A percentile compares a stretch with the other conserved stretches of the same genome.
Conservation (phyloP, 1,140 invertebrate species). For the Caerostris darwini region DNA sequence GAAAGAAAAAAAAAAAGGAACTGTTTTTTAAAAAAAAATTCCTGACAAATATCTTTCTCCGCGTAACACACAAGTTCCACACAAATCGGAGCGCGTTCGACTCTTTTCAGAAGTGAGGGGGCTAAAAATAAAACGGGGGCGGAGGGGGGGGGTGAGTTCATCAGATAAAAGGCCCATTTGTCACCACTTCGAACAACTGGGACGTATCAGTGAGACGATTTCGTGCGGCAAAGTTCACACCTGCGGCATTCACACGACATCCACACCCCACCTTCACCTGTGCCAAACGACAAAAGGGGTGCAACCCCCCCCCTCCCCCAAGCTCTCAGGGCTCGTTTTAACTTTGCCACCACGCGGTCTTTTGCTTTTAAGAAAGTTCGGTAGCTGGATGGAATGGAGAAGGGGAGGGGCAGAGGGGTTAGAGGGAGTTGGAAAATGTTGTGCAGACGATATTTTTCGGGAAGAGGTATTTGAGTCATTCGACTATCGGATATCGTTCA, state of each 20-base stretch:
- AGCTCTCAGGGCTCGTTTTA: not conserved
- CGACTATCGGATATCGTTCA: constrained; percentile 18
- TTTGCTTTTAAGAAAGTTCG: constrained; percentile 25
- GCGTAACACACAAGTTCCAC: not conserved
- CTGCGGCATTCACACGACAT: constrained; percentile 55
- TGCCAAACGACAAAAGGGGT: not conserved
- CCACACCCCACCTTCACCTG: constrained; percentile 45
- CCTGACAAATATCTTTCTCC: not conserved
- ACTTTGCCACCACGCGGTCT: not conserved
- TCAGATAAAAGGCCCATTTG: constrained; percentile 58
- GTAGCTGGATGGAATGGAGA: not conserved
- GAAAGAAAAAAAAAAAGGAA: not conserved
- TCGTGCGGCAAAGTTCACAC: constrained; percentile 26
- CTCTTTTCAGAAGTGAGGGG: not conserved
- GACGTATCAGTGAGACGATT: constrained; percentile 36
- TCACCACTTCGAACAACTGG: constrained; percentile 60
- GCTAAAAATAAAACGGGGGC: not conserved
- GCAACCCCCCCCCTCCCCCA: not conserved
- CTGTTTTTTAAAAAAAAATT: not conserved
- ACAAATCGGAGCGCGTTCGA: not conserved
- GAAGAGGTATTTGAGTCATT: not conserved
- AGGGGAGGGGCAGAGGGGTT: too few relatives aligned
- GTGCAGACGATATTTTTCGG: not conserved
- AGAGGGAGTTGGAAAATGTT: not conserved
- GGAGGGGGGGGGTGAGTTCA: not conserved